Evolutionary conservation across 2,113 vertebrate species (phyloP).

Genomic region (Onychostoma macrolepis): DNA sequence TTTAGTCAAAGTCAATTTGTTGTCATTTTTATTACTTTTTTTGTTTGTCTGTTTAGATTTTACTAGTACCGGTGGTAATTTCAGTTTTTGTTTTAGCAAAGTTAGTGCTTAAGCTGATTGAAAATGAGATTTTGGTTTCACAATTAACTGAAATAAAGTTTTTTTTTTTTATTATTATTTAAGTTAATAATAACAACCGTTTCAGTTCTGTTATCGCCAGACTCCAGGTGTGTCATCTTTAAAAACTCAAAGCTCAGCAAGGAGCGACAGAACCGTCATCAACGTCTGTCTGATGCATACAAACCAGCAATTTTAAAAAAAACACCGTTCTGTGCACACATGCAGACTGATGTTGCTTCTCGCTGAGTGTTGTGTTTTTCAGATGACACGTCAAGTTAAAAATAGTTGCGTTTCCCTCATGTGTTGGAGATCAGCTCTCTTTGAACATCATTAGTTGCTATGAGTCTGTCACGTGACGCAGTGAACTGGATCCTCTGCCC

Average conservation of each 20-base stretch:
- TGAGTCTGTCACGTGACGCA: background rate
- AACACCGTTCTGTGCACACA: background rate
- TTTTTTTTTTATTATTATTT: too few species aligned
- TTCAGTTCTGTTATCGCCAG: background rate
- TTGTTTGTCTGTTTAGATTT: too few species aligned
- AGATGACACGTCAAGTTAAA: background rate
- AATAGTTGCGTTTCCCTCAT: background rate
- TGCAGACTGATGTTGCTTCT: background rate
- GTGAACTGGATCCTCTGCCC: background rate
- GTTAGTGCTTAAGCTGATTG: too few species aligned
- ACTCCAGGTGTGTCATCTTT: background rate
- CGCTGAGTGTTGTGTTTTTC: background rate
- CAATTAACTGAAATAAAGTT: too few species aligned
- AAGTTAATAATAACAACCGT: too few species aligned
- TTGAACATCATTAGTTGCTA: background rate
- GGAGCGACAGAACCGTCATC: background rate
- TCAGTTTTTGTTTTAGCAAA: too few species aligned
- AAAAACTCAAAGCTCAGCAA: background rate
- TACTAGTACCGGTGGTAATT: too few species aligned
- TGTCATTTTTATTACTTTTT: too few species aligned
- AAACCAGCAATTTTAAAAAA: conserved; percentile 1
- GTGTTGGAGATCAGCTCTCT: background rate
- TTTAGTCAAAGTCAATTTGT: too few species aligned
- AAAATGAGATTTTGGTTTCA: too few species aligned
- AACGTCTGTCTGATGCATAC: background rate